A percentile compares a stretch with the other conserved stretches of the same genome.
Evolutionary conservation across 1,140 invertebrate species (phyloP).

Genomic region (Hestina assimilis): DNA sequence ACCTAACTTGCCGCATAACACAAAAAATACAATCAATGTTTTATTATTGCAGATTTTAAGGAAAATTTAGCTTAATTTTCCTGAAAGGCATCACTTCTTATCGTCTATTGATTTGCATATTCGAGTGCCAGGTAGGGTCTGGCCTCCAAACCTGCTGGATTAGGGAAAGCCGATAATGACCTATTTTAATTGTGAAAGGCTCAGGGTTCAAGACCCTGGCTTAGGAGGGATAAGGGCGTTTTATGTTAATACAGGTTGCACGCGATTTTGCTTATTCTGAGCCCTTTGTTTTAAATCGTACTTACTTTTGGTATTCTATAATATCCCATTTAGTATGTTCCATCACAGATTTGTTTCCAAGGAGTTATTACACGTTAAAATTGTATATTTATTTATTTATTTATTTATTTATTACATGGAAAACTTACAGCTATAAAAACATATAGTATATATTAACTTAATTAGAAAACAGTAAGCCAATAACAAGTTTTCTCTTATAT

Average conservation of each 20-base stretch:
- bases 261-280: not conserved
- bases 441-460: too few species aligned
- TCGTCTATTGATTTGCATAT: slow-evolving; percentile 9
- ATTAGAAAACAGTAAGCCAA: too few species aligned
- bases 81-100: not conserved
- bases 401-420: too few species aligned
- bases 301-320: not conserved
- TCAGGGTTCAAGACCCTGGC: slow-evolving; percentile 24
- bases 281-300: not conserved
- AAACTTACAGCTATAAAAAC: too few species aligned
- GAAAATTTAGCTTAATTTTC: not conserved
- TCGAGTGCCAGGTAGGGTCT: slow-evolving; percentile 24
- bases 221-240: slow-evolving; percentile 28
- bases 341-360: too few species aligned
- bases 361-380: too few species aligned
- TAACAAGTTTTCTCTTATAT: too few species aligned
- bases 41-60: not conserved
- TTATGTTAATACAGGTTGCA: slow-evolving; percentile 14
- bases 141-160: slow-evolving; percentile 34
- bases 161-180: slow-evolving; percentile 47
- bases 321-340: too few species aligned
- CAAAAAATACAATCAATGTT: not conserved
- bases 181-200: slow-evolving; percentile 44
- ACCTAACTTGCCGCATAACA: too few species aligned
- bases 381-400: too few species aligned